Evolutionary conservation across 2,797 vertebrate genomes (phyloP), one percentile per base, ranked within the genome.

Genomic region (Vultur gryphus): DNA sequence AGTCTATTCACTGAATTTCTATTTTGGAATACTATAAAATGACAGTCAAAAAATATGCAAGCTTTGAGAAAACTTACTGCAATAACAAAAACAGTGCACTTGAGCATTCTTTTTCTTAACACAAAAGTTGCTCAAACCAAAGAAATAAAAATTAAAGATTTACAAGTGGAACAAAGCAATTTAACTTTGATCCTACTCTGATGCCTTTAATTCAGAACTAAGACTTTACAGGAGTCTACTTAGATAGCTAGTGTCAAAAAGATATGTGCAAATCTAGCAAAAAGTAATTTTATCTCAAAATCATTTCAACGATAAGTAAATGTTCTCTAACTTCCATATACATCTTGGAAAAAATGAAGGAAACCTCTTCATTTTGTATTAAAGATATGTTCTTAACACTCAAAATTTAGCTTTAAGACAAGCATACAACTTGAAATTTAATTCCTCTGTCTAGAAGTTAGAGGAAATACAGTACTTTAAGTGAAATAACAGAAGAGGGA

Each of bases 391-490:
- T 89, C 37, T 78, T 44, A 72, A 69, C 31, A 35, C 23, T 70
- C 11, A 49, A 83, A 80, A 75, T 54, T 46, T 39, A 87, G 46
- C 33, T 82, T 84, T 69, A 69, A 79, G 59, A 55, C 67, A 41
- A 77, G 18, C 10, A 33, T 14, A 16, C 20, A 69, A 33, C 54
- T 48, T 87, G 84, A 93, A 87, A 93, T 82, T 76, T 76, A 92
- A 95, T 72, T 82, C 69, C 31, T 46, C 66, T 58, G 46, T 28
- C n/a, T 55, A 78, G 49, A 86, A 92, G 54, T 58, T 78, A 72
- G 72, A 87, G 58, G 87, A 87, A 92, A 94, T 71, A 69, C 24
- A 72, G 82, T 87, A 96, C 89, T 86, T 83, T 19, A 88, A 86
- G 78, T 43, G 55, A 46, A 87, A 13, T 78, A 75, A 84, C 41